Percentiles rank a stretch among this genome's conserved stretches.
phyloP scores from a whole-genome alignment of 1,140 invertebrate species.

The Octopus sinensis region DNA sequence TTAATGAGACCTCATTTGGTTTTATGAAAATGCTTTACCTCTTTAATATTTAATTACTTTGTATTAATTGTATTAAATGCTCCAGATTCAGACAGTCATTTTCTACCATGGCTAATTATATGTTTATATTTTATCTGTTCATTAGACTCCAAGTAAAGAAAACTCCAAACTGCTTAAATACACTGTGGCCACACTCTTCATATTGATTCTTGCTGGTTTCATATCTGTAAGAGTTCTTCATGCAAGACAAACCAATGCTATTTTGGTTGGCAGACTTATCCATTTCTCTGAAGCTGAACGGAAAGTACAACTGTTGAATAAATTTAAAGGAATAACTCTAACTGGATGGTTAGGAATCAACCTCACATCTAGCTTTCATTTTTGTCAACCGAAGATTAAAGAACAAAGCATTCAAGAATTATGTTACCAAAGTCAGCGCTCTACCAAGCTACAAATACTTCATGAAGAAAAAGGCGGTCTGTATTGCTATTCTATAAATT shows the following conservation, averaged over 20 bases:
- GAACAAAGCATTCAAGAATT: not conserved
- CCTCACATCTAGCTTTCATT: not conserved
- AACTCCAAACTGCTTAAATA: not conserved
- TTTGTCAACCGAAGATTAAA: not conserved
- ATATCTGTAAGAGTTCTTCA: not conserved
- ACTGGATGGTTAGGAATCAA: not conserved
- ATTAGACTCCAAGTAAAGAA: not conserved
- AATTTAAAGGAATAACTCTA: not conserved
- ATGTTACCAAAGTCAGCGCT: not conserved
- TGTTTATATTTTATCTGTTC: not conserved
- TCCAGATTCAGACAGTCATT: too few relatives aligned
- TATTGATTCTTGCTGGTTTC: not conserved
- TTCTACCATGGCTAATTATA: too few relatives aligned
- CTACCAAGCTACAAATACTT: not conserved
- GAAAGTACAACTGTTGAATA: not conserved
- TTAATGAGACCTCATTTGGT: too few relatives aligned
- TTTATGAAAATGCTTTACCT: too few relatives aligned
- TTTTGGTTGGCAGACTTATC: not conserved
- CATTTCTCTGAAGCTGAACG: not conserved
- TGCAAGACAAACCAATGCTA: not conserved
- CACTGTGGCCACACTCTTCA: not conserved
- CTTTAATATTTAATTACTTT: too few relatives aligned
- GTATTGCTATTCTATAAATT: conserved; percentile 48
- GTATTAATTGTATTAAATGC: too few relatives aligned
- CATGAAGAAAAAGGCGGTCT: conserved; percentile 19